These are phyloP conservation scores for Drosophila bifasciata DNA, from an alignment of 1,140 invertebrate species.

Conservation along the genomic window DNA sequence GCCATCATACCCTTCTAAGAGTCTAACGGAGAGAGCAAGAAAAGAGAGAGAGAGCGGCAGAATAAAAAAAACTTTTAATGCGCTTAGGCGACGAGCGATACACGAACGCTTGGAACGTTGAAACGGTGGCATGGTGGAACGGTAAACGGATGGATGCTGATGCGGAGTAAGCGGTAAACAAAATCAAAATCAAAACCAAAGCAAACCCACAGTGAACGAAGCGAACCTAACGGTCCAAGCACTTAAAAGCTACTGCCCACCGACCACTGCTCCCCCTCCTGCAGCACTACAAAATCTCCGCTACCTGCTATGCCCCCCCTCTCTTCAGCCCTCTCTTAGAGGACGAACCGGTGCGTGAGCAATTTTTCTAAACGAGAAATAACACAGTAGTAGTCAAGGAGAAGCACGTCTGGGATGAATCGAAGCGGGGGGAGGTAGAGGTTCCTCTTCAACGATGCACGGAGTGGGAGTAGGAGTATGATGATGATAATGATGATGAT, in stretches of 20 bases:
- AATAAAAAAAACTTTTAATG: constrained; percentile 67
- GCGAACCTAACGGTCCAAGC: constrained; percentile 35
- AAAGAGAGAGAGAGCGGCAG: constrained; percentile 2
- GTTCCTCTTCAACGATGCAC: no score
- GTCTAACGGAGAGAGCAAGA: constrained; percentile 6
- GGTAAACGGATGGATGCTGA: constrained; percentile 39
- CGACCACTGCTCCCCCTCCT: no score
- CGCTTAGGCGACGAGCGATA: constrained; percentile 69
- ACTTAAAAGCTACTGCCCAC: constrained; percentile 42
- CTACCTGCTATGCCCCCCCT: background rate
- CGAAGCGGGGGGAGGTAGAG: background rate
- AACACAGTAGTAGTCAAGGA: constrained; percentile 10
- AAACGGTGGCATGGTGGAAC: background rate
- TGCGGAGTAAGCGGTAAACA: constrained; percentile 67
- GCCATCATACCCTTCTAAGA: no score
- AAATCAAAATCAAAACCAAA: constrained; percentile 60
- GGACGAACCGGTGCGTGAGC: constrained; percentile 66
- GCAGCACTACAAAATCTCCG: no score
- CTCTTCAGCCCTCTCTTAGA: constrained; percentile 1
- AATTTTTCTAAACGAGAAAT: constrained; percentile 62
- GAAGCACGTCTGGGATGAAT: constrained; percentile 50
- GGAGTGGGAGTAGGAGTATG: constrained; percentile 1
- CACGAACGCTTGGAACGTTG: constrained; percentile 21
- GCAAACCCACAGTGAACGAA: constrained; percentile 40
- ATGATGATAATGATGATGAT: constrained; percentile 28